Conservation (phyloP, 2,113 vertebrate species). For the Corvus hawaiiensis region DNA sequence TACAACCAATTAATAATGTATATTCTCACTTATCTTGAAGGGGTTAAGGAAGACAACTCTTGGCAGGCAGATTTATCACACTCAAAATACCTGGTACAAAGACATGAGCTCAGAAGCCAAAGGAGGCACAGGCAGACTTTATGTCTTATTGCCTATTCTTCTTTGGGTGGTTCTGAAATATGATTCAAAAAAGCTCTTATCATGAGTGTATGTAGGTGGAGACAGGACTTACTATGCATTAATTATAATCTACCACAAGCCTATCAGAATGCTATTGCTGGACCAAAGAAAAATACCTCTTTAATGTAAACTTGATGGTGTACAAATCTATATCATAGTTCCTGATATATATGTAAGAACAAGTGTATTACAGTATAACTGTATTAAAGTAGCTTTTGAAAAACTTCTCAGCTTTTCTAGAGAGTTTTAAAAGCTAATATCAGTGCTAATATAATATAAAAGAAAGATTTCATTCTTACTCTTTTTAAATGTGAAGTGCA, state of each 20-base stretch:
- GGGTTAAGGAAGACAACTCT: neutral
- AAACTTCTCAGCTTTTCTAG: neutral
- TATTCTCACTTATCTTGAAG: neutral
- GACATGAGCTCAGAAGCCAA: neutral
- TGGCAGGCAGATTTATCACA: neutral
- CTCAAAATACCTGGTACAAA: neutral
- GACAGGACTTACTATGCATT: neutral
- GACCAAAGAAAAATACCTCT: neutral
- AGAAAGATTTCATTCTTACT: neutral
- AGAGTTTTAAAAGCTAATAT: neutral
- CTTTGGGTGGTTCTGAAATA: neutral
- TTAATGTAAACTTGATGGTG: neutral
- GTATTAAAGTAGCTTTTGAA: neutral
- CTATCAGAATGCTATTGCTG: neutral
- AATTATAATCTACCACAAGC: neutral
- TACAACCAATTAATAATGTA: neutral
- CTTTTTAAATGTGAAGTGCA: neutral
- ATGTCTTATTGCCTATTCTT: neutral
- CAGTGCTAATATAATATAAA: neutral
- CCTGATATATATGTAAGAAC: neutral
- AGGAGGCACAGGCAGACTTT: neutral
- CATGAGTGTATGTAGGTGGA: neutral
- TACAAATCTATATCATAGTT: neutral
- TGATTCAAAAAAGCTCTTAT: neutral
- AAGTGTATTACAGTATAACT: neutral